A percentile compares a stretch with the other conserved stretches of the same genome.
These are phyloP conservation scores for Whitmania pigra DNA, from an alignment of 1,140 invertebrate species.

Conservation along the genomic window DNA sequence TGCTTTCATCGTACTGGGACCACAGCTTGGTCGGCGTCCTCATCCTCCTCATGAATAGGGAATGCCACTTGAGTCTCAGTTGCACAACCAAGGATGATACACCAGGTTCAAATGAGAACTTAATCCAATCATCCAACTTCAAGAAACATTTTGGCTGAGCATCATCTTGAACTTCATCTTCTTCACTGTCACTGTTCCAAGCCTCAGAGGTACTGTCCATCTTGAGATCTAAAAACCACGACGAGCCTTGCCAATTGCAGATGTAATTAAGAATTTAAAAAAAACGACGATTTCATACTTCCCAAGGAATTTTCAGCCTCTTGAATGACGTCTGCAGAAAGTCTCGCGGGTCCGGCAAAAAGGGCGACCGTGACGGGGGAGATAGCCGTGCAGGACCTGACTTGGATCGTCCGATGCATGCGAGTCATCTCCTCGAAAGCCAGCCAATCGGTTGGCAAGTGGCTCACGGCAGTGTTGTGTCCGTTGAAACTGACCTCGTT, in stretches of 20 bases:
- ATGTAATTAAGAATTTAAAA: background rate
- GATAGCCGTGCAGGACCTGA: conserved; percentile 62
- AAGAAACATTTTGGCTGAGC: conserved; percentile 48
- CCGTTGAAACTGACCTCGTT: conserved; percentile 37
- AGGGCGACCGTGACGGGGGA: conserved; percentile 65
- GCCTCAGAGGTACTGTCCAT: conserved; percentile 9
- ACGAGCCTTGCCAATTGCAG: background rate
- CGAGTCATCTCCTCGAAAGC: conserved; percentile 69
- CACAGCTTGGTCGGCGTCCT: conserved; percentile 54
- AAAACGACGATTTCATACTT: background rate
- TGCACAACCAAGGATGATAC: conserved; percentile 55
- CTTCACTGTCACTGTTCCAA: conserved; percentile 50
- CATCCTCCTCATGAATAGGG: conserved; percentile 59
- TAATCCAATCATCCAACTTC: conserved; percentile 65
- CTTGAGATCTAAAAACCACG: conserved; percentile 17
- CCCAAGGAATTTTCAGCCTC: conserved; percentile 40
- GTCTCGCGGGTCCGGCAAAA: conserved; percentile 58
- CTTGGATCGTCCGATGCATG: conserved; percentile 43
- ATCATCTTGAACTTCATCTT: conserved; percentile 51
- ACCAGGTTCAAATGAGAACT: conserved; percentile 58
- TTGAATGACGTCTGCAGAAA: conserved; percentile 51
- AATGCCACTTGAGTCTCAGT: conserved; percentile 64
- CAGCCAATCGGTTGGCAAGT: conserved; percentile 64
- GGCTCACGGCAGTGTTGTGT: conserved; percentile 38
- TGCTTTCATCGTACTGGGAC: conserved; percentile 52